A percentile compares a stretch with the other conserved stretches of the same genome.
phyloP scores from a whole-genome alignment of 2,888 invertebrate genomes.

The Andrena haemorrhoa region DNA sequence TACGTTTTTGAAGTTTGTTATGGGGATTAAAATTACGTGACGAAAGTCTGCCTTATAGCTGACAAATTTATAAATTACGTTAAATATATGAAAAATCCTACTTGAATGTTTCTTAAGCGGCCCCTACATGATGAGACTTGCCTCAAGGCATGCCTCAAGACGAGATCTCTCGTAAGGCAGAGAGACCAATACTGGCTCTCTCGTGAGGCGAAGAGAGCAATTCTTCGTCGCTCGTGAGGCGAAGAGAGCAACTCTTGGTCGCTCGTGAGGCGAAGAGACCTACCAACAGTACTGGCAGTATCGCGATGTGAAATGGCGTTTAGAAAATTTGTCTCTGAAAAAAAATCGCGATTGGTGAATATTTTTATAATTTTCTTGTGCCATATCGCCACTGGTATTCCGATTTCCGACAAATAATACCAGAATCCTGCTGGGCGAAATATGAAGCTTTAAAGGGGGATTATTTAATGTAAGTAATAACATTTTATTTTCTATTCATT shows the following conservation, averaged over 20 bases:
- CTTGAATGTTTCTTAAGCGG: too few relatives aligned
- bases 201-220: too few relatives aligned
- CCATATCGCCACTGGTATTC: not conserved
- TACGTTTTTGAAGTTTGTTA: too few relatives aligned
- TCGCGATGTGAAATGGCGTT: not conserved
- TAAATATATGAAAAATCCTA: not conserved
- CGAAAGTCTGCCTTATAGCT: not conserved
- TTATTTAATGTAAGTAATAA: too few relatives aligned
- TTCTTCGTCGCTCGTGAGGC: too few relatives aligned
- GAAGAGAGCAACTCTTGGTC: too few relatives aligned
- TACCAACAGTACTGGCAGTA: not conserved
- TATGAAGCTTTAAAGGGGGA: not conserved
- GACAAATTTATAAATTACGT: not conserved
- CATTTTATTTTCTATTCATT: too few relatives aligned
- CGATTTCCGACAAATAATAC: not conserved
- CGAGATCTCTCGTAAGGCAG: too few relatives aligned
- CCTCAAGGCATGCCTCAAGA: too few relatives aligned
- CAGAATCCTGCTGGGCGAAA: conserved; percentile 1
- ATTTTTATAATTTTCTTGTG: not conserved
- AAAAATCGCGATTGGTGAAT: not conserved
- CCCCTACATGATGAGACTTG: too few relatives aligned
- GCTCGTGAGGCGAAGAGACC: not conserved
- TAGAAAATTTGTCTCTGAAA: not conserved
- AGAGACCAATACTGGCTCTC: too few relatives aligned
- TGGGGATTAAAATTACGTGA: not conserved